Evolutionary conservation across 2,797 vertebrate genomes (phyloP).

Genomic region (Rhadinocentrus ornatus): DNA sequence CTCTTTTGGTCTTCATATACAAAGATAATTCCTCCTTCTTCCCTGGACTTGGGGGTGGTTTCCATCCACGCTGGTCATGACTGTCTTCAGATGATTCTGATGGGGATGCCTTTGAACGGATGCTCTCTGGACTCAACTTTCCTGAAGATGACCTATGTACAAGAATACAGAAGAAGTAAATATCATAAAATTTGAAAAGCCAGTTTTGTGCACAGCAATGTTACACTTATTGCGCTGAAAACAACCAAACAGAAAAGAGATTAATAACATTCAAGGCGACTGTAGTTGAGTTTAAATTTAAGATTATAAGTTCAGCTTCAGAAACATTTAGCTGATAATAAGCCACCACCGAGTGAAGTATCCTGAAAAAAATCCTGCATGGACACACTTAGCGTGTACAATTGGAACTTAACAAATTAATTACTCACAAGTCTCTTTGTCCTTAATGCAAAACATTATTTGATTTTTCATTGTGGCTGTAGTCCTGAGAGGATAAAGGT

Average conservation of each 20-base stretch:
- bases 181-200: neutral
- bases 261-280: neutral
- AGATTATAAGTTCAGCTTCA: slow-evolving; percentile 1
- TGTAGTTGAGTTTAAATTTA: neutral
- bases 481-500: neutral
- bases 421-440: neutral
- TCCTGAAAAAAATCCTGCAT: neutral
- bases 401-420: neutral
- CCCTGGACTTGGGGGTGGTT: slow-evolving; percentile 88
- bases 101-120: slow-evolving; percentile 87
- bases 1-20: slow-evolving; percentile 98
- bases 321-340: neutral
- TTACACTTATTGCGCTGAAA: neutral
- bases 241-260: neutral
- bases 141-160: slow-evolving; percentile 91
- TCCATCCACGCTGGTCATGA: slow-evolving; percentile 88
- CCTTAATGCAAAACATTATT: neutral
- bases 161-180: slow-evolving; percentile 33
- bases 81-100: slow-evolving; percentile 96
- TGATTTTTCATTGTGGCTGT: neutral
- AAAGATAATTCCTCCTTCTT: slow-evolving; percentile 94
- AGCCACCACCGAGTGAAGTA: neutral
- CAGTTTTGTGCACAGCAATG: neutral
- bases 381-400: neutral
- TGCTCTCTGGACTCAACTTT: slow-evolving; percentile 96